phyloP scores from a whole-genome alignment of 1,140 invertebrate species.

The Pseudachorutes palmiensis region DNA sequence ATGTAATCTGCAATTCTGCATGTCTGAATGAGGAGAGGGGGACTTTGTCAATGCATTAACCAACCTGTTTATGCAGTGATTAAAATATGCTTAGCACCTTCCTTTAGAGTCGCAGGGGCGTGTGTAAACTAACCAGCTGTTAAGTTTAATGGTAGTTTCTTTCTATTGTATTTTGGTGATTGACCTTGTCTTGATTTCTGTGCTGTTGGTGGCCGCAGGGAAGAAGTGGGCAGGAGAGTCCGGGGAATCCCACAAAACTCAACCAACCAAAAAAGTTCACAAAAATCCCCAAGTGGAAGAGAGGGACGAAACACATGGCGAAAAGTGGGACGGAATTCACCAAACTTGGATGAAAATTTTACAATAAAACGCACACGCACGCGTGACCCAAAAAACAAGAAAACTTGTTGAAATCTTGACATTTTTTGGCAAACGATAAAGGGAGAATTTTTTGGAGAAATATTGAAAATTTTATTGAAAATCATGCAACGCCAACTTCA shows the following conservation, averaged over 20 bases:
- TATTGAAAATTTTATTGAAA: too few species aligned
- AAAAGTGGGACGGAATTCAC: neutral
- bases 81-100: too few species aligned
- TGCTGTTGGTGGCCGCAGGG: neutral
- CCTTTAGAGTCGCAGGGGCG: neutral
- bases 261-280: neutral
- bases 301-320: neutral
- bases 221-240: neutral
- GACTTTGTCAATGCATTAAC: too few species aligned
- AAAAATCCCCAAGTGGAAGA: neutral
- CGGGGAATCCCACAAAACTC: conserved; percentile 1
- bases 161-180: conserved; percentile 5
- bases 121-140: neutral
- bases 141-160: neutral
- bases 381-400: neutral
- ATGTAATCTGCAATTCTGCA: too few species aligned
- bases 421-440: neutral
- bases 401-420: neutral
- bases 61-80: too few species aligned
- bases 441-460: neutral
- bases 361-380: neutral
- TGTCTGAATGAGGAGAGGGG: too few species aligned
- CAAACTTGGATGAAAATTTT: conserved; percentile 7
- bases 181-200: neutral
- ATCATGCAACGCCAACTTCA: neutral